Evolutionary conservation across 2,797 vertebrate species (phyloP).

Genomic region (Avahi laniger): DNA sequence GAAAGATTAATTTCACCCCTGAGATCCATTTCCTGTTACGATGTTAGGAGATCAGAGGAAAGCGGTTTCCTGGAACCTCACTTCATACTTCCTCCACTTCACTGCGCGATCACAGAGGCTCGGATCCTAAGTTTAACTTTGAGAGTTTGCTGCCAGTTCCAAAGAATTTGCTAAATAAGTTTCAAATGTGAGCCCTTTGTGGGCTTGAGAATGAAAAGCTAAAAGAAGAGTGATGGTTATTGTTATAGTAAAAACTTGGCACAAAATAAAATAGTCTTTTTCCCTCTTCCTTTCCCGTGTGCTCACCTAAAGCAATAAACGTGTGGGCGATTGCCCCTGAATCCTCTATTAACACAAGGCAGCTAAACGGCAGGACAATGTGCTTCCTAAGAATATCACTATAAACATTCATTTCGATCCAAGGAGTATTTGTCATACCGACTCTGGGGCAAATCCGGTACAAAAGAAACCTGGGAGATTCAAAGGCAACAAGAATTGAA

Average conservation of each 20-base stretch:
- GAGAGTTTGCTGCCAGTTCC: conserved; percentile 40
- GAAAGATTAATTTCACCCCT: neutral
- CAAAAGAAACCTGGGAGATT: neutral
- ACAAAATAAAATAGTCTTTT: conserved; percentile 57
- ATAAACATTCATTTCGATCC: neutral
- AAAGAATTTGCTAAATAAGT: conserved; percentile 72
- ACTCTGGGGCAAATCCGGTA: neutral
- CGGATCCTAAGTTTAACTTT: conserved; percentile 50
- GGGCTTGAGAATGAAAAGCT: conserved; percentile 14
- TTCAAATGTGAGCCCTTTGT: conserved; percentile 71
- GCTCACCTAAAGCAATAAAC: conserved; percentile 51
- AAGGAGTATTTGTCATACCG: neutral
- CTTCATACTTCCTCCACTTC: neutral
- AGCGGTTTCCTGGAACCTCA: neutral
- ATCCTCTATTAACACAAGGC: conserved; percentile 15
- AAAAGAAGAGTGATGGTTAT: conserved; percentile 21
- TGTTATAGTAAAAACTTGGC: conserved; percentile 49
- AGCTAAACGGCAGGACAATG: neutral
- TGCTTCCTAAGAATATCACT: neutral
- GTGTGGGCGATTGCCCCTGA: conserved; percentile 40
- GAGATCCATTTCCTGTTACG: neutral
- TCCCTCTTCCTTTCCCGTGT: neutral
- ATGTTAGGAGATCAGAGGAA: neutral
- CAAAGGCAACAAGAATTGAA: neutral
- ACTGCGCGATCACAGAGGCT: neutral